Conservation (phyloP, 2,797 vertebrate genomes). For the Spinus olivaceus region DNA sequence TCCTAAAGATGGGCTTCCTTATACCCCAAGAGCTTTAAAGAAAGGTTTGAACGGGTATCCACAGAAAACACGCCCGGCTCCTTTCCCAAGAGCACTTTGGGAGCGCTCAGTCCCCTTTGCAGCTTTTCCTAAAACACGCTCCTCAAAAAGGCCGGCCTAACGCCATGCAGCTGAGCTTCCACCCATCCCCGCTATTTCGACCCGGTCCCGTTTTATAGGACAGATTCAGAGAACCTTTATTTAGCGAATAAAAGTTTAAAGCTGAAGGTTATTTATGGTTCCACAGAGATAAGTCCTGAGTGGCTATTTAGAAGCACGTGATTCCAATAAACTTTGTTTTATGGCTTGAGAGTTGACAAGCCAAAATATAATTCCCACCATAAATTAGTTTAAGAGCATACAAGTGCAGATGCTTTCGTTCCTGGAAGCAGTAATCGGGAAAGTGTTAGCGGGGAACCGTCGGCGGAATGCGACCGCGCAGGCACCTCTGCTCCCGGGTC, state of each 20-base stretch:
- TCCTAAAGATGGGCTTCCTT: neutral
- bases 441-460: conserved; percentile 79
- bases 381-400: conserved; percentile 97
- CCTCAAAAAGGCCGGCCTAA: conserved; percentile 47
- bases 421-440: conserved; percentile 82
- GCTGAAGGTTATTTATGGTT: conserved; percentile 98
- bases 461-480: conserved; percentile 70
- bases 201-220: conserved; percentile 63
- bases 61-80: neutral
- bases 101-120: neutral
- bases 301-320: conserved; percentile 98
- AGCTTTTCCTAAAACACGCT: neutral
- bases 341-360: conserved; percentile 99
- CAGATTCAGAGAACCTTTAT: conserved; percentile 78
- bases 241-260: conserved; percentile 90
- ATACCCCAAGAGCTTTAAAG: neutral
- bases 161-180: conserved; percentile 36
- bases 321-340: conserved; percentile 99
- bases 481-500: conserved; percentile 71
- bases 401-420: conserved; percentile 94
- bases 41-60: conserved; percentile 31
- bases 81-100: conserved; percentile 2
- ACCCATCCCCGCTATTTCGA: conserved; percentile 49
- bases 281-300: conserved; percentile 88
- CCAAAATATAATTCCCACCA: conserved; percentile 99